Evolutionary conservation across 1,140 invertebrate species (phyloP).

Genomic region (Drosophila sulfurigaster): DNA sequence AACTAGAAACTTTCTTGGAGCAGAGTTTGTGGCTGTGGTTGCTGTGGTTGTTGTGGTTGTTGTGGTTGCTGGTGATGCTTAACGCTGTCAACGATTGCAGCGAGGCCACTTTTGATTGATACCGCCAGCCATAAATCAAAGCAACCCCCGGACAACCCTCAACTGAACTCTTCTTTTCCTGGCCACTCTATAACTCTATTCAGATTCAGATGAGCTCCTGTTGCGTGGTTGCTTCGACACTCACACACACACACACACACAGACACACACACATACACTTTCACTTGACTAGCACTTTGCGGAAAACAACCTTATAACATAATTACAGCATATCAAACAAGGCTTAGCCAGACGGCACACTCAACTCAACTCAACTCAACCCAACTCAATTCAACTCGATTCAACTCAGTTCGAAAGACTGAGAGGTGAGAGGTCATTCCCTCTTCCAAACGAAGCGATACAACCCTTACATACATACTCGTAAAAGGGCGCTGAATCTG

Average conservation of each 20-base stretch:
- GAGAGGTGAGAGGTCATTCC: constrained; percentile 18
- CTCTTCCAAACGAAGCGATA: neutral
- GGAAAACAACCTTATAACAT: constrained; percentile 74
- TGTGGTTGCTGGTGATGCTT: constrained; percentile 7
- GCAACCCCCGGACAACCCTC: constrained; percentile 40
- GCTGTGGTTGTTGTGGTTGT: neutral
- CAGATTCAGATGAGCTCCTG: neutral
- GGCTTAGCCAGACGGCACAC: constrained; percentile 49
- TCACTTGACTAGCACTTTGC: constrained; percentile 70
- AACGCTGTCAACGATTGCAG: constrained; percentile 5
- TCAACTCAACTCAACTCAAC: constrained; percentile 1
- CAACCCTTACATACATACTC: constrained; percentile 39
- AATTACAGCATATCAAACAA: constrained; percentile 79
- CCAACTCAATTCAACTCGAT: neutral
- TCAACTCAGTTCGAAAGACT: neutral
- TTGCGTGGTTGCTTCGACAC: constrained; percentile 2
- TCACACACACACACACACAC: neutral
- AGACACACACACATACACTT: neutral
- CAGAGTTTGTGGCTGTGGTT: neutral
- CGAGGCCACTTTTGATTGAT: constrained; percentile 19
- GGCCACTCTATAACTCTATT: neutral
- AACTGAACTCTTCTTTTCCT: neutral
- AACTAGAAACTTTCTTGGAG: constrained; percentile 61
- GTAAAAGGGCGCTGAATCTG: no score
- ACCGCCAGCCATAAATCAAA: constrained; percentile 41